Evolutionary conservation across 2,888 invertebrate species (phyloP).

Genomic region (Perdita meconis): DNA sequence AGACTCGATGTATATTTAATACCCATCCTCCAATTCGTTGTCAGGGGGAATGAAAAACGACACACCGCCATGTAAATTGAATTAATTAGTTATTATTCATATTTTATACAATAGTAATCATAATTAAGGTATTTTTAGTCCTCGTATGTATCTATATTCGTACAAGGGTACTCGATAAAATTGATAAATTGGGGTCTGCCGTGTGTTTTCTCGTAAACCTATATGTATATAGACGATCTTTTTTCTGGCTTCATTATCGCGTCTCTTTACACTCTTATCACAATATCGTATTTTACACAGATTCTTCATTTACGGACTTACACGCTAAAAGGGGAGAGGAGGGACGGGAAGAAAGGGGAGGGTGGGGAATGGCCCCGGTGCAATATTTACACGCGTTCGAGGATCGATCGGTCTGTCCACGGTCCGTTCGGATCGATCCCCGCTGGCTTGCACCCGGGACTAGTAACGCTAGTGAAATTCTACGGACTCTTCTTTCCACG

Average conservation of each 20-base stretch:
- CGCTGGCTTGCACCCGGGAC: constrained; percentile 71
- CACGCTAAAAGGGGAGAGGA: constrained; percentile 67
- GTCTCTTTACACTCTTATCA: constrained; percentile 82
- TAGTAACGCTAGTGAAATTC: constrained; percentile 78
- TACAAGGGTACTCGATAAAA: constrained; percentile 80
- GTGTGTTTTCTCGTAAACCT: constrained; percentile 65
- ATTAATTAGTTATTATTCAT: constrained; percentile 84
- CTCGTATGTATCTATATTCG: constrained; percentile 80
- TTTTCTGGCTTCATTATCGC: constrained; percentile 53
- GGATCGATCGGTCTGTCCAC: constrained; percentile 59
- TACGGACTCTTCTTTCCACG: constrained; percentile 68
- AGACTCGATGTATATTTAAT: too few relatives aligned
- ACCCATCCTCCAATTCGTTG: too few relatives aligned
- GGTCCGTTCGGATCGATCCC: constrained; percentile 61
- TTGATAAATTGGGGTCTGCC: constrained; percentile 74
- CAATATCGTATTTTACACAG: constrained; percentile 83
- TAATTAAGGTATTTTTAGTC: constrained; percentile 83
- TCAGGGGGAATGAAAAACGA: constrained; percentile 9
- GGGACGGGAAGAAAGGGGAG: too few relatives aligned
- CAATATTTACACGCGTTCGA: constrained; percentile 74
- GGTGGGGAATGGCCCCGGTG: constrained; percentile 70
- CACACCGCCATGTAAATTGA: constrained; percentile 77
- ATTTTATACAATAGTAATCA: constrained; percentile 84
- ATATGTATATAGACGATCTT: constrained; percentile 73
- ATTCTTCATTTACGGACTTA: constrained; percentile 80